Percentiles rank a stretch among this genome's conserved stretches.
These are phyloP conservation scores for Rhabdornis inornatus DNA, from an alignment of 2,113 vertebrate species.

Conservation along the genomic window DNA sequence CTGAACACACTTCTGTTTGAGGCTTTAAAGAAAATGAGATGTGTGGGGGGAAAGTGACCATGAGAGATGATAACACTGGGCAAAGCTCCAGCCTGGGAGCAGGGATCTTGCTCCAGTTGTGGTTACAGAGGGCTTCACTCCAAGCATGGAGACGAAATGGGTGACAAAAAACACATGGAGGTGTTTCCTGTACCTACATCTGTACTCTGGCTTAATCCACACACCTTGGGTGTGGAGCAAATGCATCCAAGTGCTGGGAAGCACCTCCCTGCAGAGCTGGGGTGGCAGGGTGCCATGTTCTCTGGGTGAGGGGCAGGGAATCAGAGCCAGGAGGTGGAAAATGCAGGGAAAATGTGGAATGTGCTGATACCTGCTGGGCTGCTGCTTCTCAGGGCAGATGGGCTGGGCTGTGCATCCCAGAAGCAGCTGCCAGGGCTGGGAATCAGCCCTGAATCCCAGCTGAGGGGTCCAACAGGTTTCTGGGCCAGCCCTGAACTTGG, in stretches of 20 bases:
- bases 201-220: background rate
- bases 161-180: background rate
- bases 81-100: background rate
- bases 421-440: background rate
- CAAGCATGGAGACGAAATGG: background rate
- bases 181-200: background rate
- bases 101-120: background rate
- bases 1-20: background rate
- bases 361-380: background rate
- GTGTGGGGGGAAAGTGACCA: rapidly evolving
- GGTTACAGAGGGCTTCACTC: background rate
- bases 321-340: background rate
- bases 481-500: background rate
- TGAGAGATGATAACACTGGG: background rate
- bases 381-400: background rate
- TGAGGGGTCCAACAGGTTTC: background rate
- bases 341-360: background rate
- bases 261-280: background rate
- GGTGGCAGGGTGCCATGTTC: background rate
- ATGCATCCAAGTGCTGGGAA: rapidly evolving
- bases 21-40: background rate
- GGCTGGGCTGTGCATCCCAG: background rate
- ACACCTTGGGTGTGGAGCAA: background rate
- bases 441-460: background rate
- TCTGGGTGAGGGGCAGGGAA: rapidly evolving